Percentiles rank a stretch among this genome's conserved stretches.
phyloP scores from a whole-genome alignment of 1,140 invertebrate genomes.

The Aporrectodea caliginosa region DNA sequence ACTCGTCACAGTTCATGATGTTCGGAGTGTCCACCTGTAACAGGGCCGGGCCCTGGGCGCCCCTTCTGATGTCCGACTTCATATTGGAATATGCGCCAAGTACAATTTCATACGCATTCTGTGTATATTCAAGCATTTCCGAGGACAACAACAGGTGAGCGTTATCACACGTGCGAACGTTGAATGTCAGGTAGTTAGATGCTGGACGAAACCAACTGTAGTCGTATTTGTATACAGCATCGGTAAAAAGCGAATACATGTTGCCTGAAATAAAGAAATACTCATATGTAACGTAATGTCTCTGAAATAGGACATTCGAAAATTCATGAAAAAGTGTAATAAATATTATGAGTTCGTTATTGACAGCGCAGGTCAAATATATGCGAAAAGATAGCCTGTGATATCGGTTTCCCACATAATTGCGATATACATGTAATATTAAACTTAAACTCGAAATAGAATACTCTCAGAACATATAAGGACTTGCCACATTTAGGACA shows the following conservation, averaged over 20 bases:
- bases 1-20: conserved; percentile 11
- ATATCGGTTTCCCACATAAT: no score
- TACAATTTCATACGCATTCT: not conserved
- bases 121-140: not conserved
- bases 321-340: no score
- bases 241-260: not conserved
- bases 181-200: not conserved
- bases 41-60: not conserved
- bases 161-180: not conserved
- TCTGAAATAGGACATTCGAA: no score
- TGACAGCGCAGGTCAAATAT: no score
- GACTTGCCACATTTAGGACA: no score
- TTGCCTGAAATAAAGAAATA: not conserved
- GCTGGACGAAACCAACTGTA: not conserved
- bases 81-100: not conserved
- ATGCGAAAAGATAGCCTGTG: no score
- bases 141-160: not conserved
- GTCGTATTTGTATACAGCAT: not conserved
- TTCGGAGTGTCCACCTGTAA: not conserved
- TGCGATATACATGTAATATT: no score
- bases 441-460: no score
- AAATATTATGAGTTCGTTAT: no score
- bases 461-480: no score
- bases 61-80: not conserved
- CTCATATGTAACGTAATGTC: no score